Percentiles rank a stretch among this genome's conserved stretches.
phyloP scores from a whole-genome alignment of 1,140 invertebrate genomes.

The Colletes latitarsis region DNA sequence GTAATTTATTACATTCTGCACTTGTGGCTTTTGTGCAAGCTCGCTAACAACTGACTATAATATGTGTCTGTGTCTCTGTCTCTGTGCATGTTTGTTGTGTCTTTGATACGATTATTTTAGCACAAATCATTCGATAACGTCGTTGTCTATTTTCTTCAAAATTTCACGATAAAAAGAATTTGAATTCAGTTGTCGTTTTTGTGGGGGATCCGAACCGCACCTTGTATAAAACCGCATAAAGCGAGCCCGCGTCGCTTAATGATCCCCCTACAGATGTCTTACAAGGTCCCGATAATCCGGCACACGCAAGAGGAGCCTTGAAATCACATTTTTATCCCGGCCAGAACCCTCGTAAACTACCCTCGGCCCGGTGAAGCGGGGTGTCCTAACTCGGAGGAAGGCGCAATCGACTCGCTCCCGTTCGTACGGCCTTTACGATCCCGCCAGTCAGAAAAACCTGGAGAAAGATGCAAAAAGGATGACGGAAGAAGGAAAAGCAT shows the following conservation, averaged over 20 bases:
- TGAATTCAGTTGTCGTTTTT: too few species aligned
- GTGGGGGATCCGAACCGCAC: too few species aligned
- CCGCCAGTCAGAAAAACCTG: background rate
- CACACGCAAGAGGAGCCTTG: conserved; percentile 8
- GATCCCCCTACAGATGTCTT: conserved; percentile 16
- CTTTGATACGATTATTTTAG: too few species aligned
- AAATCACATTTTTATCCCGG: conserved; percentile 45
- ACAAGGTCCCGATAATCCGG: conserved; percentile 48
- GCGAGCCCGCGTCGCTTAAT: background rate
- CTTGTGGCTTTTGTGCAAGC: too few species aligned
- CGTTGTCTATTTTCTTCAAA: too few species aligned
- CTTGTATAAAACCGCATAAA: background rate
- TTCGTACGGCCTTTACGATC: conserved; percentile 18
- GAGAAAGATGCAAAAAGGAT: background rate
- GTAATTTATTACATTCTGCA: too few species aligned
- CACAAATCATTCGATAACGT: too few species aligned
- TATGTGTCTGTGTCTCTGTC: too few species aligned
- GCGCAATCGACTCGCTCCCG: conserved; percentile 25
- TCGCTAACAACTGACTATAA: too few species aligned
- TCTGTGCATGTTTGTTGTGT: too few species aligned
- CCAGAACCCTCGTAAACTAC: conserved; percentile 28
- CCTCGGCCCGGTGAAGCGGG: background rate
- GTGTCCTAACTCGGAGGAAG: conserved; percentile 5
- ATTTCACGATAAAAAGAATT: too few species aligned
- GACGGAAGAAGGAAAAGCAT: background rate